Base-by-base conservation (phyloP, 2,888 invertebrate genomes). In the Harpalus rubripes region DNA sequence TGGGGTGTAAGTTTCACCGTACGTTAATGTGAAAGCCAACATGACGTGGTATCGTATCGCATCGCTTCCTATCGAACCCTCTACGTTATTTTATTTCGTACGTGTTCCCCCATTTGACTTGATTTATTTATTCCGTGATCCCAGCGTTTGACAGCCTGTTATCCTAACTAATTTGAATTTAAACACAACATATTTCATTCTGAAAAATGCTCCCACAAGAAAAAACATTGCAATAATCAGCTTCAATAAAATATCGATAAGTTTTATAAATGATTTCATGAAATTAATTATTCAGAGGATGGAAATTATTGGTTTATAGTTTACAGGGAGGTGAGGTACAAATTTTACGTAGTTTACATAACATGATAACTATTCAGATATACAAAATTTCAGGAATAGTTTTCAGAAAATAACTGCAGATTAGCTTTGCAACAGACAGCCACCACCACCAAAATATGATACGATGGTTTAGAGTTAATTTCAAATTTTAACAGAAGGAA, bases 91-190 rank as follows among this genome's bases (percentile, higher is more conserved):
- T 63, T 63, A 63, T 63, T 63, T 63, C 22, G 22, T 63, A 22
- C 22, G 18, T 18, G 18, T 18, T 63, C 63, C 22, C 63, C 63
- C 63, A 26, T 26, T 22, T 10, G 22, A 18, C 63, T 63, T 63
- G 63, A 63, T 63, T 63, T 63, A 63, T 63, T 63, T 63, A 26
- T 63, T 63, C 22, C 63, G 18, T 63, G 63, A 63, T 63, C 63
- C 63, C 22, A 12, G 12, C 18, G 22, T 8, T 26, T 18, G 18
- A 26, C 63, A 61, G 18, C 63, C 18, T 22, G 22, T 63, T 63
- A 63, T 63, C 63, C 22, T 18, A 18, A 18, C 63, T 63, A 63
- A 63, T 63, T 63, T 63, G 26, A 63, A 63, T 63, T 63, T 63
- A 63, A 63, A 63, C 63, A 63, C 63, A 8, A 63, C 22, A 63